Evolutionary conservation across 2,113 vertebrate species (phyloP), one percentile per base, ranked within the genome.

Genomic region (Amia ocellicauda): DNA sequence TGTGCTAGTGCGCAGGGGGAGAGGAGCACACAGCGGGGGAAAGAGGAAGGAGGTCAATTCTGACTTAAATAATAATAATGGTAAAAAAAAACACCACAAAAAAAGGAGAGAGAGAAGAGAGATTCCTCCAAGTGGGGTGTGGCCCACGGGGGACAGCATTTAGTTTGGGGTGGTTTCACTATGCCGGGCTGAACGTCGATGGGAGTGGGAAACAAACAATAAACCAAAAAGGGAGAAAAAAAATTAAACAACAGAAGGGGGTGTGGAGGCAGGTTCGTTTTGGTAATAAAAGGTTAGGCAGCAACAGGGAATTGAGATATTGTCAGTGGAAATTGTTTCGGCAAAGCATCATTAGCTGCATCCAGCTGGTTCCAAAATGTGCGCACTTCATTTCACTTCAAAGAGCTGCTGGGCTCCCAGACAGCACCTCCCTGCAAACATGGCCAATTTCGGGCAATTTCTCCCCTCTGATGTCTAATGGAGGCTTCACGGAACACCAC

Each of bases 311-410:
- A 65, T 59, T 54, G 61, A 57, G 53, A 51, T 58, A 50, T 42
- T 22, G 73, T 78, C 71, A 60, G 71, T 74, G 67, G 73, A 54
- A 64, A 58, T 63, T 63, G 66, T 50, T 67, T 66, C 70, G 60
- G 63, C 73, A 60, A n/a, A 64, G 66, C 47, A 49, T 81, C 75
- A 84, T 83, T 78, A 75, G 68, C 72, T 61, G 53, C 67, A 65
- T 80, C 74, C 80, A 79, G 71, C 75, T 74, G 78, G 57, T 78
- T 67, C 54, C 3, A 43, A 77, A 77, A 82, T 69, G 77, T 72
- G 57, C 69, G 57, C 70, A 60, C 76, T 74, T 61, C 60, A 71
- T 76, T 68, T 62, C 40, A 56, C 66, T 60, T 62, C 66, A 67
- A 67, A 61, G 51, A 14, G 16, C 70, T 31, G 51, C 51, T 42